Evolutionary conservation across 2,888 invertebrate genomes (phyloP), one percentile per base, ranked within the genome.

Genomic region (Parnassius mnemosyne): DNA sequence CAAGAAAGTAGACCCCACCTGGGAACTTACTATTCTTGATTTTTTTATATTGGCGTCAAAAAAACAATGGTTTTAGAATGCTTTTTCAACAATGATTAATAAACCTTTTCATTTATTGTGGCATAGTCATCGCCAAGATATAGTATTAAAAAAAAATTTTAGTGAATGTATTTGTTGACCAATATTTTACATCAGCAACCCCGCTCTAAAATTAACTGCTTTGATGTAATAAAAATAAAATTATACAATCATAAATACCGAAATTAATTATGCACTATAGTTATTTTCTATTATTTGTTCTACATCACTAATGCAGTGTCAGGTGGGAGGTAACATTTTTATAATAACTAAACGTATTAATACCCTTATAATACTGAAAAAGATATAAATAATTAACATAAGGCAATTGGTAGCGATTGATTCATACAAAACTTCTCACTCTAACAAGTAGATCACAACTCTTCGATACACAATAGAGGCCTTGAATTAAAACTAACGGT

Each of bases 371-470:
- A 57, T 44, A 34, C 34, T 34, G 34, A 20, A 43, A 56, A 61
- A 10, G 41, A 53, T 52, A 53, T 12, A 47, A 43, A 54, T 7
- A 41, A 50, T 41, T 9, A 54, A 34, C n/a, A 25, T 7, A 34
- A 34, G 34, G 12, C 16, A 49, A 34, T 13, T 43, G 13, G 12
- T 41, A 43, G 20, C 25, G 10, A 42, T 47, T 53, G 53, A 57
- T 46, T 50, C 54, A 42, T 58, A 56, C 11, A 57, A 44, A 61
- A 59, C 12, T 50, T 54, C 44, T 49, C 58, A 59, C 59, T 57
- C 16, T 62, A 55, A 60, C 41, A 49, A 69, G 65, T 64, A 59
- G 60, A 70, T 71, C 68, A 71, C 70, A 70, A 69, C 67, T 61
- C 63, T 65, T 67, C 64, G 62, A 69, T 69, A 66, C 62, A 63